A percentile compares a stretch with the other conserved stretches of the same genome.
Evolutionary conservation across 2,888 invertebrate genomes (phyloP).

Genomic region (Eilema griseolum): DNA sequence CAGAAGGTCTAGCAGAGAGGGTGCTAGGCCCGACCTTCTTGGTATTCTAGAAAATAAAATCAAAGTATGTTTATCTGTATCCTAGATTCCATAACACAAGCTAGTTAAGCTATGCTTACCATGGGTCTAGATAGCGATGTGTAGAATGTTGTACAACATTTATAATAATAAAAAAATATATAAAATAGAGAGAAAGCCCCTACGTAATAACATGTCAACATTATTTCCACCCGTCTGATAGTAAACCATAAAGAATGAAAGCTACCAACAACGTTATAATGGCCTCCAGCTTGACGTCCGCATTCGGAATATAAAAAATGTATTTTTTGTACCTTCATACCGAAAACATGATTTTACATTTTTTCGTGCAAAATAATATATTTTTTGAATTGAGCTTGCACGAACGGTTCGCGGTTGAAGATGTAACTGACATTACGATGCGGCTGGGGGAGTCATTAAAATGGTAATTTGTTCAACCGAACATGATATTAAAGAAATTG

Average conservation of each 20-base stretch:
- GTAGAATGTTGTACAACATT: too few relatives aligned
- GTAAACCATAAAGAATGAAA: background rate
- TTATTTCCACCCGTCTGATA: too few relatives aligned
- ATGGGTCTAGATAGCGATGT: too few relatives aligned
- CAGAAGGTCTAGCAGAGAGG: too few relatives aligned
- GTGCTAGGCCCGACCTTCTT: too few relatives aligned
- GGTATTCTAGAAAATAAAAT: too few relatives aligned
- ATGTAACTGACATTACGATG: background rate
- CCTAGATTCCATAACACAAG: too few relatives aligned
- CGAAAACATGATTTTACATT: background rate
- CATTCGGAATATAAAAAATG: background rate
- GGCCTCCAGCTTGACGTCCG: background rate
- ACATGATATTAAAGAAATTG: constrained; percentile 3
- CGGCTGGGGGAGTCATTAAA: background rate
- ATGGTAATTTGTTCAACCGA: constrained; percentile 10
- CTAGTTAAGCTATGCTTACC: too few relatives aligned
- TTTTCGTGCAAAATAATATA: background rate
- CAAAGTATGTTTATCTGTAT: too few relatives aligned
- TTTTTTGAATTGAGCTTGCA: background rate
- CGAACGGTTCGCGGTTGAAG: background rate
- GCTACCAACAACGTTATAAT: background rate
- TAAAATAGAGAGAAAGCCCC: too few relatives aligned
- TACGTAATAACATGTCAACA: too few relatives aligned
- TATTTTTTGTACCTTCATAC: background rate
- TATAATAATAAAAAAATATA: too few relatives aligned